Base-by-base conservation (phyloP, 2,888 invertebrate genomes). In the Linyphia triangularis region DNA sequence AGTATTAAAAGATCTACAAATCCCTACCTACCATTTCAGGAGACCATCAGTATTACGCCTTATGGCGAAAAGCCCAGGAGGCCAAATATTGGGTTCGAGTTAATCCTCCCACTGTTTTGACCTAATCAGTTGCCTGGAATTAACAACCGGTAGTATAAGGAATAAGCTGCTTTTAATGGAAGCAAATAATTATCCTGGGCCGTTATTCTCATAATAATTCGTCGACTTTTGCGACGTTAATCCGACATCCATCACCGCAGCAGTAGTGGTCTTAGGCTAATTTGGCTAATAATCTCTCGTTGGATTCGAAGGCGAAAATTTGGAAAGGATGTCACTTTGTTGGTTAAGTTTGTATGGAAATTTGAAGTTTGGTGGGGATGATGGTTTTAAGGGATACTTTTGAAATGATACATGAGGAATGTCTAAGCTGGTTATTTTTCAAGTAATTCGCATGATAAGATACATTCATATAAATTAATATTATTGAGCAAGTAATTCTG, bases 131-230 rank as follows among this genome's bases (percentile, higher is more conserved):
- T 33, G 13, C 19, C 16, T 43, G 3, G 78, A 40, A 75, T 75
- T 75, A 75, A 33, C 59, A 37, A n/a, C 59, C 75, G 37, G 22
- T 33, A 24, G 69, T 69, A 26, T 26, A 13, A 24, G 51, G 51
- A 43, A 40, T 81, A 81, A 81, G 81, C 81, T 81, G 81, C 22
- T 59, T 81, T 81, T 81, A 81, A 81, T 81, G 70, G 59, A 37
- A 22, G 57, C 81, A 81, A 81, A 81, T 81, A 70, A 81, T 81
- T 81, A 70, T 51, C 51, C 81, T 10, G 10, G 9, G 33, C 30
- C 69, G 30, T n/a, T n/a, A 33, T 19, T 26, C 26, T 70, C 67
- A 16, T 51, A 79, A 70, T 69, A 79, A 59, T 69, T 81, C 69
- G 26, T 30, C 22, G 69, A 70, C 70, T 69, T 81, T 81, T 69